phyloP scores from a whole-genome alignment of 2,113 vertebrate genomes.

The Vireo altiloquus region DNA sequence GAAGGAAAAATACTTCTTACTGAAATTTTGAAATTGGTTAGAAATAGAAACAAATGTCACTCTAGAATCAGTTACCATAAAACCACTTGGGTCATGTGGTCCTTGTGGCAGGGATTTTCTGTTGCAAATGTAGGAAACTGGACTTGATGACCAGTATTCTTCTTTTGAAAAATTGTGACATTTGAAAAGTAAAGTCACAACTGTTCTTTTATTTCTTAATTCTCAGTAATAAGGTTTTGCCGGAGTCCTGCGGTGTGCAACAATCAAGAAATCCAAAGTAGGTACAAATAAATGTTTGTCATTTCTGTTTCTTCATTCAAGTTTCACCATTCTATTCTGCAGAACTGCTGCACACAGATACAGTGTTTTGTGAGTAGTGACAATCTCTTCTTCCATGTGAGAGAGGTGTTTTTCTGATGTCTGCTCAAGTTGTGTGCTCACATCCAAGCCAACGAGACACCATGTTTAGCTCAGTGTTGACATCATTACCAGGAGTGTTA shows the following conservation, averaged over 20 bases:
- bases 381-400: neutral
- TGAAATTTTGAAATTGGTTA: neutral
- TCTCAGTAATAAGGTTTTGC: neutral
- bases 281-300: neutral
- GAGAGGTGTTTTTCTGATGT: neutral
- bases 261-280: neutral
- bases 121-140: neutral
- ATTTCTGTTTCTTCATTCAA: neutral
- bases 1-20: neutral
- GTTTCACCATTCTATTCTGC: neutral
- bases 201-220: neutral
- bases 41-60: neutral
- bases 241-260: neutral
- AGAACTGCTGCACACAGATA: neutral
- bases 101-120: neutral
- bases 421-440: neutral
- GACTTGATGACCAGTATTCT: neutral
- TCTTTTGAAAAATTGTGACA: neutral
- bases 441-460: neutral
- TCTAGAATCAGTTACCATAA: neutral
- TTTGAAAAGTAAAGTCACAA: neutral
- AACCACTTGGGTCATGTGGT: neutral
- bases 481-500: neutral
- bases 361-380: neutral
- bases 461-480: neutral